Percentiles rank a stretch among this genome's conserved stretches.
Evolutionary conservation across 2,888 invertebrate genomes (phyloP).

Genomic region (Pardosa pseudoannulata): DNA sequence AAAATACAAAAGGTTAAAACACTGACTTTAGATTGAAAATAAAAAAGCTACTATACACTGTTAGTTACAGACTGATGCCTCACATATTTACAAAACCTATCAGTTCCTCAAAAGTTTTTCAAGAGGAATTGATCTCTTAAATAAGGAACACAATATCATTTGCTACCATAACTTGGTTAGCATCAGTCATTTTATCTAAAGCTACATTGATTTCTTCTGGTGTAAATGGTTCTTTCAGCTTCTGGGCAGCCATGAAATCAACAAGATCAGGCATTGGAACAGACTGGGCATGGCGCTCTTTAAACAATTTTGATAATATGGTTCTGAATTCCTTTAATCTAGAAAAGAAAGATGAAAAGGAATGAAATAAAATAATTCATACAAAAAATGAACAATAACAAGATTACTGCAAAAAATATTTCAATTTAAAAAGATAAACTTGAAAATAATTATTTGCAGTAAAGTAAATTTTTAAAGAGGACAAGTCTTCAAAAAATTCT

Average conservation of each 20-base stretch:
- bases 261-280: slow-evolving; percentile 83
- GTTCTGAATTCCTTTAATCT: slow-evolving; percentile 85
- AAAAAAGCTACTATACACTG: too few relatives aligned
- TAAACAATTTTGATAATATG: slow-evolving; percentile 86
- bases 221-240: slow-evolving; percentile 76
- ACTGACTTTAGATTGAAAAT: too few relatives aligned
- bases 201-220: slow-evolving; percentile 87
- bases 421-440: too few relatives aligned
- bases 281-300: slow-evolving; percentile 86
- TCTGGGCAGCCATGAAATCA: slow-evolving; percentile 82
- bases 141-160: slow-evolving; percentile 90
- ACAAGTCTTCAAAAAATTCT: too few relatives aligned
- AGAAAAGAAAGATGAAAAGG: neutral
- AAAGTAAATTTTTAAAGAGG: too few relatives aligned
- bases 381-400: neutral
- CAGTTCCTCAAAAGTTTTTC: neutral
- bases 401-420: too few relatives aligned
- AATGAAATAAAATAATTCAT: neutral
- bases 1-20: too few relatives aligned
- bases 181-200: slow-evolving; percentile 88
- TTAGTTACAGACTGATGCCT: too few relatives aligned
- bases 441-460: too few relatives aligned
- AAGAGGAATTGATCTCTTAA: slow-evolving; percentile 77
- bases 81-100: too few relatives aligned
- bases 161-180: slow-evolving; percentile 94